A percentile compares a stretch with the other conserved stretches of the same genome.
Evolutionary conservation across 1,140 invertebrate species (phyloP).

Genomic region (Leptinotarsa lineolata): DNA sequence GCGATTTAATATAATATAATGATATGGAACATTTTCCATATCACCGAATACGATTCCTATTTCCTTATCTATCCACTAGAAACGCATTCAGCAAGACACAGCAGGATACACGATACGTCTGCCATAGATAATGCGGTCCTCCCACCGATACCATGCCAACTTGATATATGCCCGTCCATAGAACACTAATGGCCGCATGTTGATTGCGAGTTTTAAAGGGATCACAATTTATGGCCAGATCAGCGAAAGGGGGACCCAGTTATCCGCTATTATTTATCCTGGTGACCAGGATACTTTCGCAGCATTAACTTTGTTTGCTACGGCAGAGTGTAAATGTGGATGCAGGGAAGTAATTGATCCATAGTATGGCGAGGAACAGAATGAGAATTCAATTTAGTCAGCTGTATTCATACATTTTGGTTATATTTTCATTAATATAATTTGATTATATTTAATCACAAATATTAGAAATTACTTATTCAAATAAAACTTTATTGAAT

Average conservation of each 20-base stretch:
- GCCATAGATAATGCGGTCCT: conserved; percentile 47
- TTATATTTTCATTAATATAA: too few species aligned
- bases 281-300: conserved; percentile 44
- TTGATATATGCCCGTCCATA: conserved; percentile 48
- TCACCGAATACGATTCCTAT: neutral
- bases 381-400: too few species aligned
- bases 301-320: conserved; percentile 42
- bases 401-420: too few species aligned
- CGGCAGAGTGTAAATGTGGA: conserved; percentile 16
- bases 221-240: conserved; percentile 48
- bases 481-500: too few species aligned
- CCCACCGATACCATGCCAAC: conserved; percentile 37
- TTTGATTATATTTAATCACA: too few species aligned
- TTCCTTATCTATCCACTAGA: conserved; percentile 21
- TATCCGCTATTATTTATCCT: conserved; percentile 47
- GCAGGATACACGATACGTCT: conserved; percentile 39
- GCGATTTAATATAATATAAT: too few species aligned
- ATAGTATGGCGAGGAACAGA: too few species aligned
- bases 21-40: neutral
- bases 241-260: conserved; percentile 40
- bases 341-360: too few species aligned
- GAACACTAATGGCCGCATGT: conserved; percentile 52
- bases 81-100: conserved; percentile 28
- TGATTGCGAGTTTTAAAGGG: conserved; percentile 53
- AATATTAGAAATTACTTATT: too few species aligned